Evolutionary conservation across 2,888 invertebrate genomes (phyloP), one percentile per base, ranked within the genome.

Genomic region (Papilio gigon): DNA sequence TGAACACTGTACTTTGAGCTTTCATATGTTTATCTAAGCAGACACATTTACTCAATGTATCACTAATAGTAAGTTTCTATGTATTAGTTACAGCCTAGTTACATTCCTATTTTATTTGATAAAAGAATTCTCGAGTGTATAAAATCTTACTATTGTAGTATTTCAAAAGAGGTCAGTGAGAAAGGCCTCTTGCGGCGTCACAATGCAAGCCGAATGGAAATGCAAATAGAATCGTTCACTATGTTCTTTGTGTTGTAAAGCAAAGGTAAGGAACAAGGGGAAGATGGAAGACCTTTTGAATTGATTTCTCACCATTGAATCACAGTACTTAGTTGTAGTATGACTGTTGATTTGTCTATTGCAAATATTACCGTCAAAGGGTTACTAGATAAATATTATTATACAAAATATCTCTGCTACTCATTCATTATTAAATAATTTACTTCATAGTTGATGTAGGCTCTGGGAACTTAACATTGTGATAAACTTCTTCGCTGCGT

Each of bases 191-290:
- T n/a, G 53, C 11, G 53, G 30, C 30, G 27, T 30, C 30, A 56
- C 53, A 56, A 56, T 56, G 30, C 27, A 8, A 56, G 27, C 30
- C 53, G 30, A 30, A 30, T 56, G 53, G 53, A 56, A 56, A 56
- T 30, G 53, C 53, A 56, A 56, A 56, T 56, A 56, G 53, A 56
- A 56, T 30, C 53, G 30, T 56, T 56, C 53, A 30, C 30, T 30
- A 12, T n/a, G 53, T 56, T 56, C 30, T 56, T 56, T 30, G 53
- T 56, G n/a, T 56, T 8, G 53, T 56, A 56, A 56, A 8, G 53
- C 30, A 56, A 56, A 17, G n/a, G 17, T 25, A n/a, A 4, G 30
- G 30, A 30, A 25, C n/a, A 30, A n/a, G n/a, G n/a, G n/a, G 30
- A 56, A 30, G 30, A 30, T 30, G 22, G 53, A 30, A 11, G 30